Percentiles rank a stretch among this genome's conserved stretches.
Evolutionary conservation across 2,888 invertebrate species (phyloP).

Genomic region (Calephelis perditalis): DNA sequence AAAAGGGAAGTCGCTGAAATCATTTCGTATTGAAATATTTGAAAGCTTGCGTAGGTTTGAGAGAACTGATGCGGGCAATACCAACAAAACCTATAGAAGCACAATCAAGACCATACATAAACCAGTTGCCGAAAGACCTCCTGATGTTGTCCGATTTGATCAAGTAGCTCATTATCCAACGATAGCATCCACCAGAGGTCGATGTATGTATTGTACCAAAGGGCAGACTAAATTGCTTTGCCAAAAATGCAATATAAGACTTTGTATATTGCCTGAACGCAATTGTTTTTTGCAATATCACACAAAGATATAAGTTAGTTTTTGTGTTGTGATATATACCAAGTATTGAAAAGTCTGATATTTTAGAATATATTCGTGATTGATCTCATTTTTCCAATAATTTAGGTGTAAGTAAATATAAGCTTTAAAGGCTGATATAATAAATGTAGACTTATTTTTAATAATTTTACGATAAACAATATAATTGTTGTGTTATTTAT

Average conservation of each 20-base stretch:
- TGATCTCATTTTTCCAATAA: too few relatives aligned
- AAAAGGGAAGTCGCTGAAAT: conserved; percentile 13
- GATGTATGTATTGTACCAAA: neutral
- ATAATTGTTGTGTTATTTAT: too few relatives aligned
- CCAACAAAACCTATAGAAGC: conserved; percentile 9
- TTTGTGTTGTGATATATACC: conserved; percentile 2
- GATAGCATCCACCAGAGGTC: neutral
- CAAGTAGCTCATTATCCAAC: neutral
- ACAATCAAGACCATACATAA: too few relatives aligned
- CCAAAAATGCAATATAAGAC: neutral
- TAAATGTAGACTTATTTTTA: too few relatives aligned
- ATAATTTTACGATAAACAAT: too few relatives aligned
- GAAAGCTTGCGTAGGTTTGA: conserved; percentile 10
- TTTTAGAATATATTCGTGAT: conserved; percentile 6
- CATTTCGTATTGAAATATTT: conserved; percentile 2
- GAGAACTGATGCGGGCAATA: neutral
- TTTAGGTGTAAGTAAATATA: too few relatives aligned
- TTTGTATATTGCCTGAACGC: neutral
- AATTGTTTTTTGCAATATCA: neutral
- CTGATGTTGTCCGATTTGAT: neutral
- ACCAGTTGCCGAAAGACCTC: conserved; percentile 2
- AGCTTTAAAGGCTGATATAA: too few relatives aligned
- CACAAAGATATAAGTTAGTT: conserved; percentile 2
- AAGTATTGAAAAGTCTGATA: conserved; percentile 6
- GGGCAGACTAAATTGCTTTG: neutral